A percentile compares a stretch with the other conserved stretches of the same genome.
phyloP scores from a whole-genome alignment of 2,797 vertebrate genomes.

The Pantherophis vulpinus region DNA sequence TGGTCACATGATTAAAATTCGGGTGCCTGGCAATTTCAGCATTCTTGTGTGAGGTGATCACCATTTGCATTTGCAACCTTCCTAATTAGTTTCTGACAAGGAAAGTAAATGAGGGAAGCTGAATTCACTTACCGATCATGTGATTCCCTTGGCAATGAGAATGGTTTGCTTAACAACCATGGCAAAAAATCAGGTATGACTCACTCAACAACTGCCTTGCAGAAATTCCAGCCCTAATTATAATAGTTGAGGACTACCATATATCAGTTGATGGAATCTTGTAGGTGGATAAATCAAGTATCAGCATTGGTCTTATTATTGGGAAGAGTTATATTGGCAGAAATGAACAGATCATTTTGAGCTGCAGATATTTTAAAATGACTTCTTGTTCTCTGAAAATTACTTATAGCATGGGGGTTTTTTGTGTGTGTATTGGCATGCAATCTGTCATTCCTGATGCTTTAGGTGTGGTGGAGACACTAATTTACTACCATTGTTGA shows the following conservation, averaged over 20 bases:
- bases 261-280: background rate
- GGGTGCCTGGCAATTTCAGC: background rate
- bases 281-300: background rate
- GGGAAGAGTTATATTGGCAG: background rate
- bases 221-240: background rate
- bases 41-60: background rate
- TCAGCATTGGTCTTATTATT: background rate
- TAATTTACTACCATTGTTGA: background rate
- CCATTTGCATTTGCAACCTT: background rate
- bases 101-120: background rate
- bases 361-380: background rate
- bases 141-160: background rate
- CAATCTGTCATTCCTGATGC: background rate
- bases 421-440: background rate
- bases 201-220: background rate
- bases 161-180: background rate
- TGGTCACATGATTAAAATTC: background rate
- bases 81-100: background rate
- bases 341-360: background rate
- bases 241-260: background rate
- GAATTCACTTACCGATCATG: background rate
- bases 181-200: background rate
- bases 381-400: background rate
- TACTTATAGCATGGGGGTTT: background rate
- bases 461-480: background rate